phyloP scores from a whole-genome alignment of 1,140 invertebrate species.

The Zaprionus davidi region DNA sequence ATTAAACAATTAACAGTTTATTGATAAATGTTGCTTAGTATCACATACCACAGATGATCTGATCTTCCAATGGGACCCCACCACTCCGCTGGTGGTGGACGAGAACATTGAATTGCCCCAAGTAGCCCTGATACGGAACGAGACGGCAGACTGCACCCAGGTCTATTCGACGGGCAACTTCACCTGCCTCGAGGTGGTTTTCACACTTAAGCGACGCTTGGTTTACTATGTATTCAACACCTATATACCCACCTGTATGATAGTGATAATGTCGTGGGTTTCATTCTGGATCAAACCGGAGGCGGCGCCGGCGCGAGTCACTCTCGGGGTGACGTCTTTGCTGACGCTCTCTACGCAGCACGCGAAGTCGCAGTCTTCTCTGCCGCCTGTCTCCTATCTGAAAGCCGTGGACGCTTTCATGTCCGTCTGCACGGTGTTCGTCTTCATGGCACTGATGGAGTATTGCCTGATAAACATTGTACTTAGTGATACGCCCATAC shows the following conservation, averaged over 20 bases:
- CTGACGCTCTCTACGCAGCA: conserved; percentile 96
- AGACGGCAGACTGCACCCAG: conserved; percentile 94
- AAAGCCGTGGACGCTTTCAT: conserved; percentile 96
- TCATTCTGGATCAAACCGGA: conserved; percentile 97
- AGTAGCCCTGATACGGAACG: conserved; percentile 92
- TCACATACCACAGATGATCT: conserved; percentile 96
- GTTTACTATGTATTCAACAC: conserved; percentile 96
- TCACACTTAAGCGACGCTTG: conserved; percentile 92
- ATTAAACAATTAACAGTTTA: not conserved
- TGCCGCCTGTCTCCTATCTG: conserved; percentile 95
- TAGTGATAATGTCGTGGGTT: conserved; percentile 96
- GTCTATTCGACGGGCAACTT: conserved; percentile 91
- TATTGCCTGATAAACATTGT: conserved; percentile 96
- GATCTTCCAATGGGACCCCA: conserved; percentile 95
- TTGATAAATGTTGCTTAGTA: conserved; percentile 85
- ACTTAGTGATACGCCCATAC: conserved; percentile 85
- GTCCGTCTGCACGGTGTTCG: conserved; percentile 95
- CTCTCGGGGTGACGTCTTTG: conserved; percentile 94
- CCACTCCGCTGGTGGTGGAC: conserved; percentile 94
- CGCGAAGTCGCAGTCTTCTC: conserved; percentile 93
- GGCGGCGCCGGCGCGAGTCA: conserved; percentile 94
- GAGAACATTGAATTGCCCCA: conserved; percentile 95
- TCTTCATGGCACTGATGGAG: conserved; percentile 97
- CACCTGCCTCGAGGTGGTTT: conserved; percentile 94
- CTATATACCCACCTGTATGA: conserved; percentile 94